A percentile compares a stretch with the other conserved stretches of the same genome.
These are phyloP conservation scores for Meta bourneti DNA, from an alignment of 2,888 invertebrate species.

Conservation along the genomic window DNA sequence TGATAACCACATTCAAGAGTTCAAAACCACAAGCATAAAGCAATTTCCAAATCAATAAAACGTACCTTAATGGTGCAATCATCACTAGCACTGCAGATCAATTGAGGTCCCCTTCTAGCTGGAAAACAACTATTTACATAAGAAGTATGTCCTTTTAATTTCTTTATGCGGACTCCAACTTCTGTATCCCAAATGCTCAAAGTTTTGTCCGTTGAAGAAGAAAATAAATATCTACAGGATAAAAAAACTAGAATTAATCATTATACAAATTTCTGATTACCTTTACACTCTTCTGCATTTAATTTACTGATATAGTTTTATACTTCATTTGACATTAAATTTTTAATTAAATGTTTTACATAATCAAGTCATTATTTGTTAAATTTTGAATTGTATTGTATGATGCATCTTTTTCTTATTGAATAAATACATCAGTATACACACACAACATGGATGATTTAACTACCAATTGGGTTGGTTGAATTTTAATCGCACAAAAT, in stretches of 20 bases:
- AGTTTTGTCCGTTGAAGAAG: slow-evolving; percentile 96
- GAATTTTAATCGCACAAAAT: too few species aligned
- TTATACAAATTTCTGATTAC: too few species aligned
- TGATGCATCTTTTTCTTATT: too few species aligned
- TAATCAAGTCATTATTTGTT: too few species aligned
- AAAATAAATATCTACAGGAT: slow-evolving; percentile 86
- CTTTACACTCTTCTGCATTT: too few species aligned
- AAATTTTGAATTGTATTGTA: too few species aligned
- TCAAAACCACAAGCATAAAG: too few species aligned
- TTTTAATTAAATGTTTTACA: too few species aligned
- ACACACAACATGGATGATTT: too few species aligned
- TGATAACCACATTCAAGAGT: too few species aligned
- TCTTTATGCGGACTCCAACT: slow-evolving; percentile 92
- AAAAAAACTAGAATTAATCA: slow-evolving; percentile 67
- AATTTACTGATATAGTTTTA: background rate
- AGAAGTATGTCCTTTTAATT: slow-evolving; percentile 86
- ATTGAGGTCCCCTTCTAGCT: slow-evolving; percentile 92
- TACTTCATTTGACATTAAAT: background rate
- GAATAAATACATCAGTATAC: too few species aligned
- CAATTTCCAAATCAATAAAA: background rate
- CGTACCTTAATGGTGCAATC: slow-evolving; percentile 93
- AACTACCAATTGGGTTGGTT: too few species aligned
- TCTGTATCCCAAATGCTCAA: slow-evolving; percentile 97
- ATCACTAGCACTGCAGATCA: slow-evolving; percentile 95
- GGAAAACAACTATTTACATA: slow-evolving; percentile 85